phyloP scores from a whole-genome alignment of 1,140 invertebrate genomes.

The Coenobita brevimanus region DNA sequence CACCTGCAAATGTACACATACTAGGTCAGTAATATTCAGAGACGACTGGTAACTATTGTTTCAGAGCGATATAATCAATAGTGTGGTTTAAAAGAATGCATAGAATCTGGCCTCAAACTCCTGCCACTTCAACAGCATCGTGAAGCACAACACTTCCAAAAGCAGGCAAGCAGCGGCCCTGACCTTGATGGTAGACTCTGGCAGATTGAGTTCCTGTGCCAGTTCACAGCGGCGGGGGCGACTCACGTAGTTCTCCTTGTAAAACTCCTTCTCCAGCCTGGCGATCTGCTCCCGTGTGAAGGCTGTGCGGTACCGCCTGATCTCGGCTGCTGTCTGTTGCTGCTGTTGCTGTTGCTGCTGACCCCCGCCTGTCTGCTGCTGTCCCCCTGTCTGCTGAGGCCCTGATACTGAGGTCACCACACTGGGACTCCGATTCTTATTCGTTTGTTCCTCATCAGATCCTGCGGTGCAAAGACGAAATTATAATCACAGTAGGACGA shows the following conservation, averaged over 20 bases:
- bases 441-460: neutral
- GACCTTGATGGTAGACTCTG: slow-evolving; percentile 99
- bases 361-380: neutral
- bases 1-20: slow-evolving; percentile 80
- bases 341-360: neutral
- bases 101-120: neutral
- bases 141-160: neutral
- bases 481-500: too few relatives aligned
- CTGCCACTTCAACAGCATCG: neutral
- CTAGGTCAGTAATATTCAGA: neutral
- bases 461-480: too few relatives aligned
- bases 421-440: neutral
- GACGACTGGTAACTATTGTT: neutral
- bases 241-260: slow-evolving; percentile 98
- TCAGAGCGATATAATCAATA: too few relatives aligned
- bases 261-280: slow-evolving; percentile 97
- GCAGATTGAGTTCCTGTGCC: slow-evolving; percentile 92
- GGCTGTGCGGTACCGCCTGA: slow-evolving; percentile 92
- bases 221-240: slow-evolving; percentile 95
- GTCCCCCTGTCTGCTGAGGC: neutral
- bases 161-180: too few relatives aligned
- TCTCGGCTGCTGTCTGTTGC: slow-evolving; percentile 47
- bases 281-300: slow-evolving; percentile 96
- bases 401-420: neutral
- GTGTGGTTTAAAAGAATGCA: too few relatives aligned